Base-by-base conservation (phyloP, 2,888 invertebrate species). In the Agrilus cyanescens region DNA sequence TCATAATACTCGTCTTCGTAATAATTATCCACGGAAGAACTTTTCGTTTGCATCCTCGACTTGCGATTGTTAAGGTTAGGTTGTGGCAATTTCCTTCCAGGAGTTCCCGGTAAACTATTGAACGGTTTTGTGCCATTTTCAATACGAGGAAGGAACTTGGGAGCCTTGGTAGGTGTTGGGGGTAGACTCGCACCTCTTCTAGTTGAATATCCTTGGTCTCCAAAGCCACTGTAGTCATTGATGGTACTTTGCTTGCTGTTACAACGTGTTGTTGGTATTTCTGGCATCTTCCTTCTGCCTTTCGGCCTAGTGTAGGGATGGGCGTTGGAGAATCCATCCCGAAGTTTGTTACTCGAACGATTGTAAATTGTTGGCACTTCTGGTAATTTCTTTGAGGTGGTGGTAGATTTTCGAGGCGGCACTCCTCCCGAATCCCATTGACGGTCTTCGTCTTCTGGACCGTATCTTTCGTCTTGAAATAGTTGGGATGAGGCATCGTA, bases 401-500 rank as follows among this genome's bases (percentile, higher is more conserved):
- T 49, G 25, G 36, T 39, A 38, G 35, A 36, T 33, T 43, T 46
- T 39, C 39, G 48, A 41, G 55, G 57, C 36, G 47, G 50, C 40
- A 43, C 73, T 63, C 82, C 82, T 57, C 81, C 81, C 34, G 79
- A 78, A 56, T 82, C 82, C 82, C 82, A 84, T 55, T 81, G 82
- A 8, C 80, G 69, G 53, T 81, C 76, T 58, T 82, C 82, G 45
- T 82, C 81, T 47, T 75, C 74, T 55, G 73, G 71, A 34, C 73
- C 75, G 55, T 75, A 75, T 46, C 75, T 55, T 44, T 67, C 72
- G 46, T 76, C 69, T 60, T 79, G 78, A 61, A 75, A 80, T 40
- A 74, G 73, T 57, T 75, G 79, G 52, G 77, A 75, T 44, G 71
- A 72, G 20, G 76, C 71, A 63, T 81, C 79, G 60, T 70, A 81